These are phyloP conservation scores for Heliconius nattereri DNA, from an alignment of 1,140 invertebrate genomes.

Conservation along the genomic window DNA sequence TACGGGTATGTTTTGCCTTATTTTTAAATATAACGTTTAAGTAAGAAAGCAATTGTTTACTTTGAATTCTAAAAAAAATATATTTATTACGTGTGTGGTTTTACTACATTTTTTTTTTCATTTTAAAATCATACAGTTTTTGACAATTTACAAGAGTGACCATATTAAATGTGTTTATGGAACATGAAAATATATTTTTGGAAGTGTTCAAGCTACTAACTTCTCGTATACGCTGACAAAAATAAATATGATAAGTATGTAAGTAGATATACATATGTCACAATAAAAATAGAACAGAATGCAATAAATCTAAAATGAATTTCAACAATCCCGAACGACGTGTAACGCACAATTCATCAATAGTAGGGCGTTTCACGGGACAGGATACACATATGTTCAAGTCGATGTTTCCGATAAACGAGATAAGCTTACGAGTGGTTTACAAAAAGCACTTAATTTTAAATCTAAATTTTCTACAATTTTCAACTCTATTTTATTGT, in stretches of 20 bases:
- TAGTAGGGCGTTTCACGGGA: slow-evolving; percentile 31
- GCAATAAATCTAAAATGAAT: slow-evolving; percentile 32
- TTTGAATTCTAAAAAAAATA: too few relatives aligned
- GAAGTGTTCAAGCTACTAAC: too few relatives aligned
- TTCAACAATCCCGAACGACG: slow-evolving; percentile 22
- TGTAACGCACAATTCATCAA: slow-evolving; percentile 40
- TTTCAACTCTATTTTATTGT: too few relatives aligned
- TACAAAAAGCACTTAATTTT: not conserved
- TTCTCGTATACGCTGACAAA: not conserved
- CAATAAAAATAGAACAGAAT: slow-evolving; percentile 42
- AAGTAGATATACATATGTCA: not conserved
- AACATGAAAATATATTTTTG: too few relatives aligned
- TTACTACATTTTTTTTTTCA: not conserved
- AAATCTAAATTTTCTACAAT: too few relatives aligned
- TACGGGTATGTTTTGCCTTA: too few relatives aligned
- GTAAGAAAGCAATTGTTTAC: too few relatives aligned
- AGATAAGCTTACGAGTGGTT: not conserved
- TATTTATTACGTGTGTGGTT: not conserved
- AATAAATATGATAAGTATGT: not conserved
- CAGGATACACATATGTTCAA: slow-evolving; percentile 8
- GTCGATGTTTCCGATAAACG: slow-evolving; percentile 15
- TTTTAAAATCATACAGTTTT: too few relatives aligned
- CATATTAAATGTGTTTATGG: too few relatives aligned
- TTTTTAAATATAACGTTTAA: not conserved
- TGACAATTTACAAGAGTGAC: too few relatives aligned